These are phyloP conservation scores for Amblyornis subalaris DNA, from an alignment of 2,113 vertebrate genomes.

Conservation along the genomic window DNA sequence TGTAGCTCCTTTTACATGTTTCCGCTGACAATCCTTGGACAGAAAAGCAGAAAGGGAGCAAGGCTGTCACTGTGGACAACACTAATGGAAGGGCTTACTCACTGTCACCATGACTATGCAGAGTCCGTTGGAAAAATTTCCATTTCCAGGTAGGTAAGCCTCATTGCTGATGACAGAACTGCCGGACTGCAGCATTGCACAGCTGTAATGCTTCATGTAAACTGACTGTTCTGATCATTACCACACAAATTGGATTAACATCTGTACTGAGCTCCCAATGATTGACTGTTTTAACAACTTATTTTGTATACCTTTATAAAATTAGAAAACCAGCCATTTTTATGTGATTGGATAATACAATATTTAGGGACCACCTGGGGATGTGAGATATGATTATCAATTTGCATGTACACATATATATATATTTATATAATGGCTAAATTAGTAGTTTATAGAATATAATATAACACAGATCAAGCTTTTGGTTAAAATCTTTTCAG, in stretches of 20 bases:
- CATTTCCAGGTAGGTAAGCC: not conserved
- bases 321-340: not conserved
- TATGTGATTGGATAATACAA: not conserved
- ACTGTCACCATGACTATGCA: conserved; percentile 8
- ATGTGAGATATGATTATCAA: not conserved
- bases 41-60: not conserved
- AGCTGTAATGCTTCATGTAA: not conserved
- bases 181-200: not conserved
- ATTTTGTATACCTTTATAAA: not conserved
- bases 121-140: not conserved
- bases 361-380: not conserved
- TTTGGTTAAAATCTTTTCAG: not conserved
- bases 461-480: not conserved
- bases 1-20: conserved; percentile 1
- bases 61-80: not conserved
- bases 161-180: not conserved
- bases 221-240: conserved; percentile 38
- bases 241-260: conserved; percentile 32
- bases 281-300: conserved; percentile 9
- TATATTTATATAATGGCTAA: not conserved
- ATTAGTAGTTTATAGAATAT: not conserved
- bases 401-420: not conserved
- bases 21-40: not conserved
- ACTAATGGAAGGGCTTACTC: not conserved
- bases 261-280: not conserved